Evolutionary conservation across 2,113 vertebrate species (phyloP), one percentile per base, ranked within the genome.

Genomic region (Phoxinus phoxinus): DNA sequence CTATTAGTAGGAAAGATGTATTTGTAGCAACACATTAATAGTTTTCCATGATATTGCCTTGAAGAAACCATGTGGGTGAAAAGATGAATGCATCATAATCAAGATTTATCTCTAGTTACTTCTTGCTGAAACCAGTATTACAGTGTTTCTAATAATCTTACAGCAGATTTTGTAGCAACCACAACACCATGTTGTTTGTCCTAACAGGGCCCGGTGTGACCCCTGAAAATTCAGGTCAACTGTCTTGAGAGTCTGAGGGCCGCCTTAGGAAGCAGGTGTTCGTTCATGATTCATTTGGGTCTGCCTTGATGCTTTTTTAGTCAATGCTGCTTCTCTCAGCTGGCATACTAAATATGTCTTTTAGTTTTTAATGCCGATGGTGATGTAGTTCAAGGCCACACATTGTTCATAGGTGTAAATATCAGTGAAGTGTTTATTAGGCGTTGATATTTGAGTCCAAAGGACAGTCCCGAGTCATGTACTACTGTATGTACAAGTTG

Each of bases 391-490:
- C 7, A 65, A 46, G n/a, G 37, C n/a, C 9, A 12, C 7, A 8
- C 1, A 75, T 51, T 44, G 37, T 30, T 80, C 32, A n/a, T 2
- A 3, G 35, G 77, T 19, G 56, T 61, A 25, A 79, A 27, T 65
- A 44, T 65, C 37, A 63, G n/a, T 65, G n/a, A 25, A 48, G 72
- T 48, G n/a, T 10, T 72, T 2, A n/a, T 59, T 41, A 58, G 56
- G 12, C 21, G 35, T 23, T 78, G 51, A 79, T 77, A 77, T 78
- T 59, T 41, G 53, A 78, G 32, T 63, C 77, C n/a, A 80, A 80
- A 80, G 35, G 37, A 79, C 35, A 79, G 56, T 19, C 35, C 77
- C 19, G 35, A 61, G 77, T 46, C 32, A 61, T 9, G 53, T 77
- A 35, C 23, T 37, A 79, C 8, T 41, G 21, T 67, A 3, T 1